phyloP scores from a whole-genome alignment of 1,140 invertebrate genomes.

The Macrocentrus cingulum region DNA sequence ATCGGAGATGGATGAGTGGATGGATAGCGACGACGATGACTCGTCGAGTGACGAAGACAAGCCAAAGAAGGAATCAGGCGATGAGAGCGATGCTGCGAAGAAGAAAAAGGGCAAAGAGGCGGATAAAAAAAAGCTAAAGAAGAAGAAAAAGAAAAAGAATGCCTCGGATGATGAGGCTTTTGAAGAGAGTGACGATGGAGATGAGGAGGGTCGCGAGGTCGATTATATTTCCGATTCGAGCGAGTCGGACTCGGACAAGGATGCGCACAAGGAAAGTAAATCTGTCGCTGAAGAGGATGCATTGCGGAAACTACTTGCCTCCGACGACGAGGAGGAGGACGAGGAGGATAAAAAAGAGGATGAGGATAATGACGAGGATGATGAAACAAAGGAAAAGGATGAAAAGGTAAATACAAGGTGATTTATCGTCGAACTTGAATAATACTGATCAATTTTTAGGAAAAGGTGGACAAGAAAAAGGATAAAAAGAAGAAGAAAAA shows the following conservation, averaged over 20 bases:
- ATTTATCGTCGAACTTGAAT: no score
- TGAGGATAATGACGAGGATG: conserved; percentile 63
- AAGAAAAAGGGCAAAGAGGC: conserved; percentile 65
- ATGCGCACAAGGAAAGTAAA: conserved; percentile 73
- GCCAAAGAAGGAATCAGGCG: conserved; percentile 69
- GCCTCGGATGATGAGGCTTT: conserved; percentile 84
- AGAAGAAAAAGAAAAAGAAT: conserved; percentile 74
- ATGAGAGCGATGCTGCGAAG: conserved; percentile 67
- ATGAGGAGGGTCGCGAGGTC: conserved; percentile 89
- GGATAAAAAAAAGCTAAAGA: conserved; percentile 32
- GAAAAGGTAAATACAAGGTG: conserved; percentile 60
- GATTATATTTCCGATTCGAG: conserved; percentile 87
- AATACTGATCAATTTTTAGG: conserved; percentile 38
- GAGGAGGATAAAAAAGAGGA: conserved; percentile 67
- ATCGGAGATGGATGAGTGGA: conserved; percentile 94
- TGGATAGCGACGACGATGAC: conserved; percentile 77
- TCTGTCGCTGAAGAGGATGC: conserved; percentile 90
- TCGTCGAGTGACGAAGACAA: conserved; percentile 68
- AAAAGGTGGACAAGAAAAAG: conserved; percentile 51
- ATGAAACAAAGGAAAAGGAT: conserved; percentile 66
- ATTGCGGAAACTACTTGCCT: conserved; percentile 80
- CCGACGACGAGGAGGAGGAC: conserved; percentile 87
- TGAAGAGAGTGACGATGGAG: conserved; percentile 96
- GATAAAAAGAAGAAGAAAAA: conserved; percentile 56
- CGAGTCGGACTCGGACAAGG: conserved; percentile 76